Conservation (phyloP, 2,888 invertebrate genomes). For the Scaeva pyrastri region DNA sequence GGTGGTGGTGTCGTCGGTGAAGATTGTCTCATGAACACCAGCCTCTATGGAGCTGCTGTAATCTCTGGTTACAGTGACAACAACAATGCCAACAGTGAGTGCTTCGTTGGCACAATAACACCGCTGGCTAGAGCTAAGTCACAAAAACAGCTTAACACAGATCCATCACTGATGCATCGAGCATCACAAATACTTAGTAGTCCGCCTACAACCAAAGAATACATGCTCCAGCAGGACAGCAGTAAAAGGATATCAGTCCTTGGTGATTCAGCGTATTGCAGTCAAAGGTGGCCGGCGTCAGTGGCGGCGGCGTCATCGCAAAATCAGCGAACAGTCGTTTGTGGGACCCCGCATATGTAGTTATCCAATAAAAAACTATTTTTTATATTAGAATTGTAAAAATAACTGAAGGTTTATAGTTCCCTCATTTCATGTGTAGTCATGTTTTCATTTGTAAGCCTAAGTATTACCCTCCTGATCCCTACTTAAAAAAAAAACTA, state of each 20-base stretch:
- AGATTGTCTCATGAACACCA: conserved; percentile 83
- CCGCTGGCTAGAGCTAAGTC: conserved; percentile 89
- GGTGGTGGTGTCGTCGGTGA: conserved; percentile 79
- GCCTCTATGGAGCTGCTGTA: conserved; percentile 83
- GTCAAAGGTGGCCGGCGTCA: conserved; percentile 83
- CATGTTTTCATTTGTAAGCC: conserved; percentile 73
- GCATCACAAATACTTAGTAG: conserved; percentile 85
- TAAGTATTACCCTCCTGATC: conserved; percentile 51
- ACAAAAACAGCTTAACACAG: conserved; percentile 94
- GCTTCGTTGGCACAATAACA: conserved; percentile 83
- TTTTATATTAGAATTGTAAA: conserved; percentile 57
- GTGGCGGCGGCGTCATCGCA: conserved; percentile 79
- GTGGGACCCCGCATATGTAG: conserved; percentile 84
- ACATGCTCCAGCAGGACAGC: conserved; percentile 75
- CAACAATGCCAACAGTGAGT: conserved; percentile 85
- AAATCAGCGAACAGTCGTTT: conserved; percentile 81
- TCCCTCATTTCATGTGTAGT: conserved; percentile 75
- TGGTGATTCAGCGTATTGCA: conserved; percentile 84
- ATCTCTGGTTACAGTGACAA: conserved; percentile 86
- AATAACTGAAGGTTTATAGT: conserved; percentile 75
- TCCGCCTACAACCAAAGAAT: conserved; percentile 80
- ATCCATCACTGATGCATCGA: conserved; percentile 87
- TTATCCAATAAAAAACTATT: conserved; percentile 75
- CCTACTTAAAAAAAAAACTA: conserved; percentile 12
- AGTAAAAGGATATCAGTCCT: conserved; percentile 83